phyloP scores from a whole-genome alignment of 2,888 invertebrate species.

The Spilosoma lubricipeda region DNA sequence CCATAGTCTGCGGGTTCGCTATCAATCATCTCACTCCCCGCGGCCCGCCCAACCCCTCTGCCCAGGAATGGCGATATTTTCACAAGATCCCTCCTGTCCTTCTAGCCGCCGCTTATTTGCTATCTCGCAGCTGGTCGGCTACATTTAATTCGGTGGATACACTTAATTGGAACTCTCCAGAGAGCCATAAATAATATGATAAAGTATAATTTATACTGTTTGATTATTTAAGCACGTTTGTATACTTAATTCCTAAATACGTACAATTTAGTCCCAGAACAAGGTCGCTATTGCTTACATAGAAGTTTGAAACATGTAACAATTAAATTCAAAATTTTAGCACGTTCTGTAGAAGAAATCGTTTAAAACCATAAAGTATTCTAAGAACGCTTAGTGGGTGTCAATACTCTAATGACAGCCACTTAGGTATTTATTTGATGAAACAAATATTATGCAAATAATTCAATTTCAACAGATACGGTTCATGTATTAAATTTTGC shows the following conservation, averaged over 20 bases:
- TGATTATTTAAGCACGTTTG: constrained; percentile 40
- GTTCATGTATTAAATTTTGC: neutral
- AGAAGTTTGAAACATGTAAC: constrained; percentile 29
- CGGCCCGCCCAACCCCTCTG: constrained; percentile 36
- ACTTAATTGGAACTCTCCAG: constrained; percentile 55
- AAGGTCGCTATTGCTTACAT: constrained; percentile 23
- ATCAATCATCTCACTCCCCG: constrained; percentile 61
- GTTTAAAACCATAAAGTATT: constrained; percentile 32
- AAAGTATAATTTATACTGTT: constrained; percentile 50
- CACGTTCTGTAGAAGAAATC: constrained; percentile 30
- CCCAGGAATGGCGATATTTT: constrained; percentile 54
- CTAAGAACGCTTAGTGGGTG: constrained; percentile 31
- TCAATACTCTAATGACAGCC: neutral
- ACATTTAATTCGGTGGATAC: constrained; percentile 50
- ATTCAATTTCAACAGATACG: neutral
- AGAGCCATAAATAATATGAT: constrained; percentile 51
- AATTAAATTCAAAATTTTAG: constrained; percentile 20
- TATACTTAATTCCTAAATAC: constrained; percentile 21
- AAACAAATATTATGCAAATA: neutral
- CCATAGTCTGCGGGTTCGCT: constrained; percentile 37
- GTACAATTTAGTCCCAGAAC: constrained; percentile 27
- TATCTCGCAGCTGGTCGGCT: constrained; percentile 53
- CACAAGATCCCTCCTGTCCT: constrained; percentile 47
- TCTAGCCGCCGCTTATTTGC: constrained; percentile 44
- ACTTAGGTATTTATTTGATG: neutral